Conservation (phyloP, 1,140 invertebrate genomes). For the Caerostris darwini region DNA sequence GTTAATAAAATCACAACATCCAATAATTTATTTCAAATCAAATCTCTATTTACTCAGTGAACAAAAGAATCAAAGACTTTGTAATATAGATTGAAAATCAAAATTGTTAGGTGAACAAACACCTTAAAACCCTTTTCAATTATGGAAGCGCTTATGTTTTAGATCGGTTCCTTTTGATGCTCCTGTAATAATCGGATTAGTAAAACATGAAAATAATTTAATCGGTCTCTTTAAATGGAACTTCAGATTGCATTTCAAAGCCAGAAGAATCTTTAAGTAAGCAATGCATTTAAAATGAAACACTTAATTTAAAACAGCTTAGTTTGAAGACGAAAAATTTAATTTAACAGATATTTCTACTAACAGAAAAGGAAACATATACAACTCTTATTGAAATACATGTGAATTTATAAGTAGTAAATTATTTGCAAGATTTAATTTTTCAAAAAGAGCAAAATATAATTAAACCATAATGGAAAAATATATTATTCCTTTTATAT, state of each 20-base stretch:
- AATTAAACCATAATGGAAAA: no score
- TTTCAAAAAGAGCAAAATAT: no score
- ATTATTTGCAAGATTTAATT: no score
- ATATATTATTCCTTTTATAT: no score
- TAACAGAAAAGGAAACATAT: no score
- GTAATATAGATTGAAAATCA: background rate
- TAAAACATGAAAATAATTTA: conserved; percentile 32
- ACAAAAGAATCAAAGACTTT: background rate
- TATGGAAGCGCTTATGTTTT: background rate
- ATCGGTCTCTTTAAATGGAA: background rate
- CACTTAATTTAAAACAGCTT: background rate
- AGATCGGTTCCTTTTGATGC: background rate
- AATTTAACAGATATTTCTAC: no score
- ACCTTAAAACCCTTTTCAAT: background rate
- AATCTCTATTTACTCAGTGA: background rate
- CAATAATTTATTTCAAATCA: background rate
- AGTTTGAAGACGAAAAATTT: no score
- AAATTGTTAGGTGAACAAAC: background rate
- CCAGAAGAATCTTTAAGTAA: background rate
- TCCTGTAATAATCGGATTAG: conserved; percentile 43
- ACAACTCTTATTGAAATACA: no score
- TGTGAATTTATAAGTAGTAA: no score
- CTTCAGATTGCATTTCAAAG: background rate
- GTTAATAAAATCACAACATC: background rate
- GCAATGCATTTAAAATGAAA: background rate